Conservation (phyloP, 2,113 vertebrate genomes). For the Setophaga kirtlandii region DNA sequence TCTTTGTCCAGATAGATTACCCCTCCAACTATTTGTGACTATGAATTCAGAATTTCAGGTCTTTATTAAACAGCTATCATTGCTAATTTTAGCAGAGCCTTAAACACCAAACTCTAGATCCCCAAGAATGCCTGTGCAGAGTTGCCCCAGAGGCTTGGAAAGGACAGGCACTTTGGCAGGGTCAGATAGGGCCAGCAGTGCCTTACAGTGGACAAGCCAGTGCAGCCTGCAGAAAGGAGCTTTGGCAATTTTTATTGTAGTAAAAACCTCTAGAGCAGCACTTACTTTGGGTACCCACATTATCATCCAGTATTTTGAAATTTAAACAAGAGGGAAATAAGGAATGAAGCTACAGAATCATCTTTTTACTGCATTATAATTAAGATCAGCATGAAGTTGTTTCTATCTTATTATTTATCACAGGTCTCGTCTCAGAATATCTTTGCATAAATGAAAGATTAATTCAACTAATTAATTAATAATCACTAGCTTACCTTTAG, state of each 20-base stretch:
- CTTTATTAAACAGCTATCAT: background rate
- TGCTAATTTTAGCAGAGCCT: background rate
- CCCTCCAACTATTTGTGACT: background rate
- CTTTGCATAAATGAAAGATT: background rate
- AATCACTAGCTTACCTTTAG: background rate
- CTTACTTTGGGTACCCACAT: background rate
- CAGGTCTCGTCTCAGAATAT: background rate
- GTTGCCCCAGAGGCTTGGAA: background rate
- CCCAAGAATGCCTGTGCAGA: background rate
- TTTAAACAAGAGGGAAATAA: background rate
- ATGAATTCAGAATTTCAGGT: background rate
- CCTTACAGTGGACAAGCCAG: background rate
- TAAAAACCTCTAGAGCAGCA: background rate
- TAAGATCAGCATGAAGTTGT: background rate
- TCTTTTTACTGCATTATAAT: background rate
- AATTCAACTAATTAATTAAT: background rate
- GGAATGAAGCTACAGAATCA: background rate
- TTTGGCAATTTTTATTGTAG: background rate
- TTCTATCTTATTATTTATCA: background rate
- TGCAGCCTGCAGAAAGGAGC: background rate
- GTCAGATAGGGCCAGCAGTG: background rate
- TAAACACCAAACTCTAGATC: background rate
- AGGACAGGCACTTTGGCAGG: background rate
- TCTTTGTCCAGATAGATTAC: background rate
- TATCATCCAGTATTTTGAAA: background rate